Evolutionary conservation across 1,140 invertebrate species (phyloP), one percentile per base, ranked within the genome.

Genomic region (Bicyclus anynana): DNA sequence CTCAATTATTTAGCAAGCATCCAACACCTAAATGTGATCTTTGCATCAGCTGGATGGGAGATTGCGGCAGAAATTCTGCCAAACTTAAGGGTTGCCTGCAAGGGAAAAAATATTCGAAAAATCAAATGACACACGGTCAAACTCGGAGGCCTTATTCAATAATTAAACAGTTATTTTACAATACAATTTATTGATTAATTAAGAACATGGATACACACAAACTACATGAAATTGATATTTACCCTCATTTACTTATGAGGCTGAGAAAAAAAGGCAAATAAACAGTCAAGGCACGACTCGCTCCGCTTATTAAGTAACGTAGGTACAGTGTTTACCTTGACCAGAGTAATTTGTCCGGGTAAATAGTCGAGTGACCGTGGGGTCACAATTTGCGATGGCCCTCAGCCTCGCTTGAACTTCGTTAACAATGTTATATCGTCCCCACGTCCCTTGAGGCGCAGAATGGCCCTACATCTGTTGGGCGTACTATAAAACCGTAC

Each of bases 341-440:
- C 49, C 59, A 59, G 54, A 71, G 77, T 75, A 74, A 80, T 80
- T 81, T 78, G 53, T 65, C 52, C 64, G 60, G 51, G 69, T 69
- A 80, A 77, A 80, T 78, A 80, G 73, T 67, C 65, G 64, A 67
- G 69, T 77, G 72, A 77, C 74, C 78, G 69, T 81, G 80, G 71
- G 77, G 74, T 78, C 77, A 78, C 72, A 80, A 79, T 82, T 84
- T 82, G 69, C 68, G 58, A 74, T 72, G 66, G 72, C 72, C 69
- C 67, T 71, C 71, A 71, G 72, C 69, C 77, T 72, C 74, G 69
- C 65, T 70, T 74, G 72, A 84, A 81, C 74, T 84, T 74, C 67
- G 61, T 62, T 84, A 84, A 84, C 79, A 73, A 69, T 77, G 77
- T 84, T 84, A 84, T 69, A 65, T 67, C 60, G 66, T 65, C 75